Base-by-base conservation (phyloP, 2,113 vertebrate species). In the Clarias batrachus region DNA sequence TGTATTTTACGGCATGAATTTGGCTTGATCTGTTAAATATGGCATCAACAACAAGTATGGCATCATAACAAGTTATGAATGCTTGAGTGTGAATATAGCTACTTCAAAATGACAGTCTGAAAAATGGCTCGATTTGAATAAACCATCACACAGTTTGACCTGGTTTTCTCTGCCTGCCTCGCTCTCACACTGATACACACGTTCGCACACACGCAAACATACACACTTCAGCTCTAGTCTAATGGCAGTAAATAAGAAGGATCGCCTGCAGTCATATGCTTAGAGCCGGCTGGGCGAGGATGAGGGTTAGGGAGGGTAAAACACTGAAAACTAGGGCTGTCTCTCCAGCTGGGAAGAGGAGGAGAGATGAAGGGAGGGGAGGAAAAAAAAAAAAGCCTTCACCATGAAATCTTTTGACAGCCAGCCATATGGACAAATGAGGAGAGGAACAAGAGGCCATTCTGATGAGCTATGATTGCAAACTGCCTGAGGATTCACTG, bases 241-340 rank as follows among this genome's bases (percentile, higher is more conserved):
- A 88, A 90, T 84, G 83, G 76, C 85, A 82, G 73, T 84, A 81
- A 85, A 83, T 83, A 82, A 89, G 68, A 66, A 78, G 81, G 66
- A 81, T 83, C 88, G 65, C 87, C 87, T 76, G 73, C 85, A 81
- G 87, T 83, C 74, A 85, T 81, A 65, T 86, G 76, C 54, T 78
- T 71, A 81, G 66, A 85, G 81, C 77, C 48, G 70, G 60, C 59
- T 89, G 82, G 62, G 71, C 63, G 41, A 57, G 77, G 82, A 81
- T 84, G 62, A 85, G 86, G 63, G 82, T 52, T 78, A 84, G 60
- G 82, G 82, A 70, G 74, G 63, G 86, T 77, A 79, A 84, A 65
- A 79, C 14, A 52, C 73, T 79, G 9, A 25, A 76, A 76, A 68
- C 37, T 65, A 48, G 41, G 82, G 30, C 70, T 74, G 54, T 79